These are phyloP conservation scores for Anneissia japonica DNA, from an alignment of 35 echinoderm and acorn worm genomes.

Conservation along the genomic window DNA sequence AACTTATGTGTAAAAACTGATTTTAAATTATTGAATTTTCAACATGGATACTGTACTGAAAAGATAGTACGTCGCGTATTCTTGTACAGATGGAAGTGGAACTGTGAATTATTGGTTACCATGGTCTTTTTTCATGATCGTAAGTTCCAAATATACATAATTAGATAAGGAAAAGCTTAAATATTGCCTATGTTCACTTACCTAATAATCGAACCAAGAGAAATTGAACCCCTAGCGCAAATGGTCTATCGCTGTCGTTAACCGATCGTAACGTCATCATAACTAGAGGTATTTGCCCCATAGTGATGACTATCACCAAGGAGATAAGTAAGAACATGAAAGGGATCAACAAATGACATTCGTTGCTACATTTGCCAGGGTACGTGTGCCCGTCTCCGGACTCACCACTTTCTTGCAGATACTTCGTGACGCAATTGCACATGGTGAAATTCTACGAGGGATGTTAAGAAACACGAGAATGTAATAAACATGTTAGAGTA, in stretches of 20 bases:
- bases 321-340: slow-evolving; percentile 5
- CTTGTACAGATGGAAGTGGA: no score
- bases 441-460: background rate
- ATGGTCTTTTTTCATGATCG: no score
- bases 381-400: background rate
- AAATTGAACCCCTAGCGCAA: slow-evolving; percentile 55
- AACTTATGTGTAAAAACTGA: no score
- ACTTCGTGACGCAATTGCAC: background rate
- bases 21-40: no score
- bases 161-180: no score
- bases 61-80: no score
- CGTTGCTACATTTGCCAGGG: slow-evolving; percentile 3
- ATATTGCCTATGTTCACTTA: no score
- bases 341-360: background rate
- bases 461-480: no score
- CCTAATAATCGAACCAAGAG: slow-evolving; percentile 32
- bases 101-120: no score
- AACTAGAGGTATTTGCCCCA: slow-evolving; percentile 19
- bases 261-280: slow-evolving; percentile 31
- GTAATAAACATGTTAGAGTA: no score
- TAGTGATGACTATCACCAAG: slow-evolving; percentile 7
- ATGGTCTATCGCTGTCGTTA: slow-evolving; percentile 28
- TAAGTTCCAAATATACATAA: no score
- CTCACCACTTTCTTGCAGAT: background rate
- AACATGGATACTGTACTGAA: no score